Percentiles rank a stretch among this genome's conserved stretches.
Evolutionary conservation across 2,888 invertebrate species (phyloP).

Genomic region (Sylvicola cinctus): DNA sequence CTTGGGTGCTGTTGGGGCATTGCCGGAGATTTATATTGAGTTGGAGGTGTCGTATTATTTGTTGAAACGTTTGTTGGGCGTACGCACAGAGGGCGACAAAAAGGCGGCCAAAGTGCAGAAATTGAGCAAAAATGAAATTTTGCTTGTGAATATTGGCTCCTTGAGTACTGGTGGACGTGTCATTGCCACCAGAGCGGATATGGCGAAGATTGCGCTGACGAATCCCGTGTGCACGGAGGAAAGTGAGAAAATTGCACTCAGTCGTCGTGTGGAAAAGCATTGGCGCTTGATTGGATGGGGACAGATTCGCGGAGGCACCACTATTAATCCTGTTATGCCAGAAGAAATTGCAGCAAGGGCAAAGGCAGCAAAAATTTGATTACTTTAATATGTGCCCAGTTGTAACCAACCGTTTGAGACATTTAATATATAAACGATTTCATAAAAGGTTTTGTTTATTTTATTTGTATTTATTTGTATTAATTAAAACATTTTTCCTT

Average conservation of each 20-base stretch:
- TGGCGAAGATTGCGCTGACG: conserved; percentile 90
- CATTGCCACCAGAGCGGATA: conserved; percentile 83
- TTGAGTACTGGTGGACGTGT: conserved; percentile 95
- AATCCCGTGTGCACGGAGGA: conserved; percentile 98
- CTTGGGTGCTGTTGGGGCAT: conserved; percentile 85
- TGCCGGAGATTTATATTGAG: conserved; percentile 95
- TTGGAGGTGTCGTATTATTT: conserved; percentile 96
- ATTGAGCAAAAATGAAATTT: conserved; percentile 69
- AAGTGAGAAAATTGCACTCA: conserved; percentile 97
- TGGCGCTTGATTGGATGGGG: conserved; percentile 99
- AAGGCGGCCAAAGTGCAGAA: conserved; percentile 97
- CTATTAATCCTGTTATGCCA: conserved; percentile 55
- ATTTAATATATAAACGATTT: too few relatives aligned
- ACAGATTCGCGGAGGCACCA: conserved; percentile 92
- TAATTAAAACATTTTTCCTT: too few relatives aligned
- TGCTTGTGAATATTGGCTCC: conserved; percentile 97
- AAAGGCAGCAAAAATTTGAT: background rate
- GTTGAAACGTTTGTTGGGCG: conserved; percentile 84
- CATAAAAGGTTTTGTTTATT: too few relatives aligned
- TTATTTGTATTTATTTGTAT: too few relatives aligned
- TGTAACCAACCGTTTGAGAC: too few relatives aligned
- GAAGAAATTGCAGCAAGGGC: background rate
- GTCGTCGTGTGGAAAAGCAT: conserved; percentile 96
- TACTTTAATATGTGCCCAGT: too few relatives aligned
- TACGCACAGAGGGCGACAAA: conserved; percentile 96